These are phyloP conservation scores for Tetanocera ferruginea DNA, from an alignment of 2,888 invertebrate species.

Conservation along the genomic window DNA sequence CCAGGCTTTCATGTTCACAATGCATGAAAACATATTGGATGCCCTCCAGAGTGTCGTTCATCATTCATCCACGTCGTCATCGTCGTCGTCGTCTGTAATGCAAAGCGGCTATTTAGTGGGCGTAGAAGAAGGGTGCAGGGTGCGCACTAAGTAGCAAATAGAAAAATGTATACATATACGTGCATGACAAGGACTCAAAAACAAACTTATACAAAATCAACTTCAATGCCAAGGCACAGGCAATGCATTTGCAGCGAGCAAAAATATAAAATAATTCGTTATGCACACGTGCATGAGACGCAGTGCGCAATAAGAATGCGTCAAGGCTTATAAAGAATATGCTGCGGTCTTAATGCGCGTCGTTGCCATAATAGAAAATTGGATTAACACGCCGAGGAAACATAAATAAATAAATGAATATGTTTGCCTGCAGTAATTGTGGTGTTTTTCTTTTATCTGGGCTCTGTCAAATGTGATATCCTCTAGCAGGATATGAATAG, in stretches of 20 bases:
- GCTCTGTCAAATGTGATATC: not conserved
- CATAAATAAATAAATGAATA: constrained; percentile 19
- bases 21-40: constrained; percentile 15
- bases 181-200: not conserved
- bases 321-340: not conserved
- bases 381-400: constrained; percentile 30
- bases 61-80: not conserved
- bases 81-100: not conserved
- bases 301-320: not conserved
- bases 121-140: not conserved
- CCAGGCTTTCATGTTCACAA: not conserved
- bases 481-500: constrained; percentile 11
- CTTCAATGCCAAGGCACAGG: not conserved
- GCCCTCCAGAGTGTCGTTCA: constrained; percentile 19
- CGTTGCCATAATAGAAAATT: not conserved
- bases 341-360: constrained; percentile 8
- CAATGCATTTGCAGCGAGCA: not conserved
- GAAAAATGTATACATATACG: no score
- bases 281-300: constrained; percentile 49
- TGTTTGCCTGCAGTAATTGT: constrained; percentile 4
- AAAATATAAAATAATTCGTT: constrained; percentile 45
- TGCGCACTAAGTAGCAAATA: not conserved
- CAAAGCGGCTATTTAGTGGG: not conserved
- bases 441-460: no score
- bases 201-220: not conserved